Evolutionary conservation across 2,888 invertebrate genomes (phyloP).

Genomic region (Phymatocera aterrima): DNA sequence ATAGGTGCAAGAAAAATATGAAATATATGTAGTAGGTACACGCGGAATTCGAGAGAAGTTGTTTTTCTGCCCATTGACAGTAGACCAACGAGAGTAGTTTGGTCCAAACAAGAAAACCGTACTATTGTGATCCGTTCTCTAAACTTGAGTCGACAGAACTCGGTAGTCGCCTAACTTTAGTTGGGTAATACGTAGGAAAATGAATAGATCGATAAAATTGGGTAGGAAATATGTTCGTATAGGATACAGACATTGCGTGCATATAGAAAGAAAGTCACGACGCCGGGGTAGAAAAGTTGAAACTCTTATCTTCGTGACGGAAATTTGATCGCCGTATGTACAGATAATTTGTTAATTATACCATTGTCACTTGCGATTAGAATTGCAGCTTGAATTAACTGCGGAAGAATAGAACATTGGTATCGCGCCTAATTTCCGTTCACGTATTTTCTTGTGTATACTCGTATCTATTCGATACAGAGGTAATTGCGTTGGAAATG

Average conservation of each 20-base stretch:
- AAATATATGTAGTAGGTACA: neutral
- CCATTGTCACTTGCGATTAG: neutral
- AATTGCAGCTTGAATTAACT: neutral
- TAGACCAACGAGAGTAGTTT: conserved; percentile 34
- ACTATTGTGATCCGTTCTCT: neutral
- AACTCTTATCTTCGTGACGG: no score
- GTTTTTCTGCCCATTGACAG: conserved; percentile 39
- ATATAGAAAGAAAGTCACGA: no score
- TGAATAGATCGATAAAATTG: no score
- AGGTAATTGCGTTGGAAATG: neutral
- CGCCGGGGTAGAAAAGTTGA: no score
- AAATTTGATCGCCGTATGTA: no score
- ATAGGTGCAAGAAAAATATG: no score
- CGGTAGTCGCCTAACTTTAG: neutral
- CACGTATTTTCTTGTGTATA: neutral
- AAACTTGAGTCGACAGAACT: conserved; percentile 1
- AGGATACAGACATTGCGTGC: no score
- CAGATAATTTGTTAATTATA: neutral
- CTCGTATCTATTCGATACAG: no score
- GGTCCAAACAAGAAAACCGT: neutral
- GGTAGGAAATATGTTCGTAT: no score
- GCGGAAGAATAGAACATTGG: no score
- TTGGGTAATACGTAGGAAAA: neutral
- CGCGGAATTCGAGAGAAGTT: conserved; percentile 14
- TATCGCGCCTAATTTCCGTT: neutral